Percentiles rank a stretch among this genome's conserved stretches.
Conservation (phyloP, 1,140 invertebrate species). For the Meloidogyne chitwoodi region DNA sequence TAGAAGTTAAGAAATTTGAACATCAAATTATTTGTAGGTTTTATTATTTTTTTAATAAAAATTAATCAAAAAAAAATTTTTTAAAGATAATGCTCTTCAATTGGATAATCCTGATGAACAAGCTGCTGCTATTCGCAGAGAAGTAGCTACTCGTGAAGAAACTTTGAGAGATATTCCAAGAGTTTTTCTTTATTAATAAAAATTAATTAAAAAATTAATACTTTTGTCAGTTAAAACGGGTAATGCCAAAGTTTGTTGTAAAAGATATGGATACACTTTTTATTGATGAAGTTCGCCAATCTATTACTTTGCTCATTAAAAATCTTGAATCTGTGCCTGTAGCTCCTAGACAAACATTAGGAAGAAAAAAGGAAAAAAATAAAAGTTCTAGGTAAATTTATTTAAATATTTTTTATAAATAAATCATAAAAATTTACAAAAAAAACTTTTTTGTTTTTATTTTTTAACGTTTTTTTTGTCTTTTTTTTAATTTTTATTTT, state of each 20-base stretch:
- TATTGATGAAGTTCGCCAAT: constrained; percentile 93
- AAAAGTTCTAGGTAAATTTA: constrained; percentile 83
- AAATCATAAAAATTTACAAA: too few species aligned
- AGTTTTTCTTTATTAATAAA: constrained; percentile 63
- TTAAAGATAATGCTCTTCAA: constrained; percentile 11
- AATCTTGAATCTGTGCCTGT: constrained; percentile 97
- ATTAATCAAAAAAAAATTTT: constrained; percentile 61
- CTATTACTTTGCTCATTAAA: constrained; percentile 94
- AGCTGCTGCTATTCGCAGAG: constrained; percentile 94
- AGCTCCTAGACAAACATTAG: constrained; percentile 76
- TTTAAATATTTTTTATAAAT: background rate
- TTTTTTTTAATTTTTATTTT: too few species aligned
- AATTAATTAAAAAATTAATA: background rate
- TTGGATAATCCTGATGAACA: constrained; percentile 94
- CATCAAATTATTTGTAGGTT: constrained; percentile 96
- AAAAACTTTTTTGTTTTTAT: too few species aligned
- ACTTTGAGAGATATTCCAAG: constrained; percentile 92
- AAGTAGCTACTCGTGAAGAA: constrained; percentile 92
- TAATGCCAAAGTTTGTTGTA: constrained; percentile 97
- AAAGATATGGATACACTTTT: constrained; percentile 99
- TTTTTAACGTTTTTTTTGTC: too few species aligned
- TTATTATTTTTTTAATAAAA: constrained; percentile 72
- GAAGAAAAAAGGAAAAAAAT: constrained; percentile 72
- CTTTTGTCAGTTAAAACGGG: constrained; percentile 76
- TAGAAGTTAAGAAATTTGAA: constrained; percentile 88